Evolutionary conservation across 2,113 vertebrate genomes (phyloP), one percentile per base, ranked within the genome.

Genomic region (Percina caprodes): DNA sequence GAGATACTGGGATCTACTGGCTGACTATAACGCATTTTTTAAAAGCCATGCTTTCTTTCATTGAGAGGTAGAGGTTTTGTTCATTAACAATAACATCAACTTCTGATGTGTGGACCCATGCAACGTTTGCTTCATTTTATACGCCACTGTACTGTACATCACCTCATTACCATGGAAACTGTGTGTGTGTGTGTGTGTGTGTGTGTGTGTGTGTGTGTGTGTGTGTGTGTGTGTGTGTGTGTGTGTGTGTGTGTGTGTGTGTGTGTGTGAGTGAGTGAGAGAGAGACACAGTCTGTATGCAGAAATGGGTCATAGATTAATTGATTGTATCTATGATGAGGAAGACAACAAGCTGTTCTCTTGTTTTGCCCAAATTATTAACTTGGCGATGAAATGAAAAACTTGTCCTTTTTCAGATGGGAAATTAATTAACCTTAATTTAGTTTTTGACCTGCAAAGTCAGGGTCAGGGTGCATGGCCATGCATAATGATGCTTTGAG

Each of bases 231-330:
- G n/a, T 19, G 15, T 14, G 15, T 33, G 35, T 4, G 2, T 59
- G 5, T 56, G 33, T 24, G 33, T 30, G 7, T 49, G n/a, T 19
- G 15, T 16, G 15, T 33, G 35, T 4, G 2, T 59, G 5, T 56
- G 33, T 33, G 33, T 30, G 7, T 49, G n/a, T n/a, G 15, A 13
- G 15, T 33, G 49, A 6, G 33, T 6, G 33, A 33, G 33, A 33
- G 33, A n/a, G 33, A 33, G 49, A 52, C n/a, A n/a, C n/a, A n/a
- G 14, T 26, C 21, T 55, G 30, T 39, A 3, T 73, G 8, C 14
- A 63, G 19, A 71, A 70, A 55, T 63, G 14, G 67, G 67, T 78
- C 78, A 80, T 23, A 75, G 51, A 73, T 74, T 72, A 84, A 82
- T 66, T 54, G 30, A 78, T 52, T 4, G 18, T n/a, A 70, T 82